Base-by-base conservation (phyloP, 2,113 vertebrate genomes). In the Chaenocephalus aceratus region DNA sequence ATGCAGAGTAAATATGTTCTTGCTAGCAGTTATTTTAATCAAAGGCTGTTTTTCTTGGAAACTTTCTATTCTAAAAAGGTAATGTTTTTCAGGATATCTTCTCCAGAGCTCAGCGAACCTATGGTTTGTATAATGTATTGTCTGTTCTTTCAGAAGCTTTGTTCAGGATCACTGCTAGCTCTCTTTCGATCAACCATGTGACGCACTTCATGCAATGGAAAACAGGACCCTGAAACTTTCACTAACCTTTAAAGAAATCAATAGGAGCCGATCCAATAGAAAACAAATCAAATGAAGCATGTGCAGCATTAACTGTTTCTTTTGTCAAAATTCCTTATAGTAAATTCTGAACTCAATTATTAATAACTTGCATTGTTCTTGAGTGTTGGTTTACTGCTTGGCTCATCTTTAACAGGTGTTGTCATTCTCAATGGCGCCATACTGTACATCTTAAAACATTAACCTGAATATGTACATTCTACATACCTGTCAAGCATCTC, bases 391-490 rank as follows among this genome's bases (percentile, higher is more conserved):
- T 57, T 72, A 10, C 74, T 57, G 30, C 71, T 72, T 53, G 56
- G 56, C 53, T 72, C 52, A 89, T 83, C 68, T 74, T 64, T 66
- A n/a, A 10, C 0, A 51, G 1, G n/a, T 23, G 26, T n/a, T 36
- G 58, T 82, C 11, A 74, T 44, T 78, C 62, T 26, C 54, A 18
- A 69, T 61, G 72, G 10, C 21, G 21, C 67, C 41, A 10, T 45
- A 67, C 58, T 72, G 65, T 77, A 80, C 45, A 72, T 77, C 49
- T 73, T 77, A 16, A 81, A 73, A 75, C 80, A 85, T 71, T 68
- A 12, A 82, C 72, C 74, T 23, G 34, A 67, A 59, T 71, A 85
- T 83, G 36, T 82, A 77, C 72, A 86, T 64, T 75, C 66, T 59
- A 82, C 71, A 68, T 41, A 75, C 8, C 26, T 72, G 60, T 75